Base-by-base conservation (phyloP, 2,888 invertebrate genomes). In the Digitonthophagus gazella region DNA sequence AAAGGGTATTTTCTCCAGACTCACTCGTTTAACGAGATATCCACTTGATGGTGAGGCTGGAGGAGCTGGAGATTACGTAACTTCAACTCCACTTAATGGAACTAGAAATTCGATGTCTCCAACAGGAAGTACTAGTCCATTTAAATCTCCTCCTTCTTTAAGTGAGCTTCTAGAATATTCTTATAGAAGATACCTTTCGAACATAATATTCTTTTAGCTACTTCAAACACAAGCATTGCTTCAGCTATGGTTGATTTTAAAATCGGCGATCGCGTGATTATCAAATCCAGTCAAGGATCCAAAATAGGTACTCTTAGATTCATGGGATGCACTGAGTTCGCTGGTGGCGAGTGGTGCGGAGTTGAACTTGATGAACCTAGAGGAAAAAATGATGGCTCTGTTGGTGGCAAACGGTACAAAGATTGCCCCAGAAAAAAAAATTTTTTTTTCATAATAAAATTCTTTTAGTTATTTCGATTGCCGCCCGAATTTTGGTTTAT, bases 321-420 rank as follows among this genome's bases (percentile, higher is more conserved):
- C 81, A 87, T 96, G 73, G 98, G 98, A 19, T 84, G 87, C 65
- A 94, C 97, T 28, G 93, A 95, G 77, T 98, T 98, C 82, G 96
- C 97, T 0, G 83, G 90, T 44, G 98, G 98, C 44, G 90, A 95
- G 75, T 98, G 97, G 97, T 97, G 94, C 72, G 98, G 98, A 18
- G 92, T 98, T 15, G 97, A 98, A 82, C 86, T 98, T 75, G 97
- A 97, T 80, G 96, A 97, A 74, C 91, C 95, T 0, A 84, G 92
- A 70, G 98, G 98, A 67, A 98, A 98, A 84, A 98, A 98, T 83
- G 97, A 98, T 80, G 98, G 98, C 69, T 91, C 94, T 65, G 96
- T 98, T 28, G 93, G 91, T 74, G 97, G 95, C 67, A 92, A 91
- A 83, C 92, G 95, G 96, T 97, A 15, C n/a, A 11, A 15, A 19